phyloP scores from a whole-genome alignment of 2,888 invertebrate genomes.

The Ornithoptera priamus region DNA sequence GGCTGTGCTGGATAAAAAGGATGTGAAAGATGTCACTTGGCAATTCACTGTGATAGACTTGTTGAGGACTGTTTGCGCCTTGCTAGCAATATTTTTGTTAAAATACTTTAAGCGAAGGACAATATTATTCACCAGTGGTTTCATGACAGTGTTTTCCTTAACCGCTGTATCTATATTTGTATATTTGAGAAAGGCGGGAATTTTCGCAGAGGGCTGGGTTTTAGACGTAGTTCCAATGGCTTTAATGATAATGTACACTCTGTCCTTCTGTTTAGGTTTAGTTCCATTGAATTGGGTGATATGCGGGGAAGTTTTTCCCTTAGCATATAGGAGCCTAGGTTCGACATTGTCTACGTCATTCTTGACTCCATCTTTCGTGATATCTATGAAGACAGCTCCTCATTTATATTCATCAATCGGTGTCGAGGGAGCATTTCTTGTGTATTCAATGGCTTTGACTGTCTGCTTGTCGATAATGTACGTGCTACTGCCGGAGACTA shows the following conservation, averaged over 20 bases:
- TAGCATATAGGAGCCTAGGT: constrained; percentile 71
- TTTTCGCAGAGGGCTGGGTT: constrained; percentile 56
- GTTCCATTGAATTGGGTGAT: constrained; percentile 74
- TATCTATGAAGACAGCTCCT: constrained; percentile 76
- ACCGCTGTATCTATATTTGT: constrained; percentile 62
- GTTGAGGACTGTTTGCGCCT: constrained; percentile 82
- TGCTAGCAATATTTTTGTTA: constrained; percentile 73
- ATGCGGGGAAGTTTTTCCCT: constrained; percentile 73
- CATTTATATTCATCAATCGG: constrained; percentile 69
- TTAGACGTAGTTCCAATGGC: constrained; percentile 61
- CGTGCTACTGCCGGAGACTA: constrained; percentile 66
- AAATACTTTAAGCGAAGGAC: constrained; percentile 65
- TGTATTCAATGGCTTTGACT: constrained; percentile 62
- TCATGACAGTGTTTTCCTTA: constrained; percentile 64
- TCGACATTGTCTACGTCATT: constrained; percentile 71
- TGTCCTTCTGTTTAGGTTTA: constrained; percentile 70
- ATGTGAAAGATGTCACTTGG: constrained; percentile 63
- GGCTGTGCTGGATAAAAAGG: constrained; percentile 59
- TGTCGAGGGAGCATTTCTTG: constrained; percentile 69
- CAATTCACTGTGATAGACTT: constrained; percentile 84
- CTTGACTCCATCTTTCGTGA: constrained; percentile 66
- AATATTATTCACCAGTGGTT: constrained; percentile 66
- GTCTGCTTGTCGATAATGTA: constrained; percentile 63
- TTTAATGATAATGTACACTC: constrained; percentile 65
- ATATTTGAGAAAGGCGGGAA: constrained; percentile 59